Evolutionary conservation across 2,888 invertebrate genomes (phyloP), one percentile per base, ranked within the genome.

Genomic region (Microplitis deprimator): DNA sequence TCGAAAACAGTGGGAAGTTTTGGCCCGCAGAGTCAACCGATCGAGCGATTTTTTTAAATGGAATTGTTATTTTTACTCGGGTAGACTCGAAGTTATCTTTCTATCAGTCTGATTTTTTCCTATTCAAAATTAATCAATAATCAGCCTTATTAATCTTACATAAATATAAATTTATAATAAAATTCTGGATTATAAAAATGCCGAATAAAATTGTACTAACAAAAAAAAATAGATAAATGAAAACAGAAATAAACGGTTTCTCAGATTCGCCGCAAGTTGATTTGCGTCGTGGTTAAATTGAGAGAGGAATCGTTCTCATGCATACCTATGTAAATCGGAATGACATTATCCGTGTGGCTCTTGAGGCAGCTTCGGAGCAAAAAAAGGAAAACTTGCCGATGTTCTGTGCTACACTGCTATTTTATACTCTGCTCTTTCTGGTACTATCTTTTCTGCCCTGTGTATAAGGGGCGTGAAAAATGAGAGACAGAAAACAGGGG

Each of bases 321-420:
- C 64, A 79, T 81, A 81, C 69, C 79, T 83, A 82, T 85, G 86
- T 84, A 86, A 86, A 87, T 86, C 84, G 82, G 84, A 86, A 86
- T 86, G 84, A 83, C 84, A 85, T 86, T 86, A 86, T 84, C 84
- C 84, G 29, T 16, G 81, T 82, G 81, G 85, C 85, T 85, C 84
- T 84, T 84, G 83, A 80, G 79, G 81, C 81, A 62, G 78, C 79
- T 78, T 59, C 62, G 40, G 16, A 67, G 69, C 38, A 71, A 41
- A 71, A 70, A 74, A 73, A 71, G 75, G 79, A 80, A 77, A 61
- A 61, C 60, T 38, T 41, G 62, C 69, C 69, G 62, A 78, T 73
- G 29, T 29, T 50, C 13, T 50, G 13, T 50, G 50, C 50, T 13
- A 50, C 50, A 50, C 50, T 50, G 50, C 50, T 50, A 50, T 13